These are phyloP conservation scores for Anthoscopus minutus DNA, from an alignment of 2,113 vertebrate species.

Conservation along the genomic window DNA sequence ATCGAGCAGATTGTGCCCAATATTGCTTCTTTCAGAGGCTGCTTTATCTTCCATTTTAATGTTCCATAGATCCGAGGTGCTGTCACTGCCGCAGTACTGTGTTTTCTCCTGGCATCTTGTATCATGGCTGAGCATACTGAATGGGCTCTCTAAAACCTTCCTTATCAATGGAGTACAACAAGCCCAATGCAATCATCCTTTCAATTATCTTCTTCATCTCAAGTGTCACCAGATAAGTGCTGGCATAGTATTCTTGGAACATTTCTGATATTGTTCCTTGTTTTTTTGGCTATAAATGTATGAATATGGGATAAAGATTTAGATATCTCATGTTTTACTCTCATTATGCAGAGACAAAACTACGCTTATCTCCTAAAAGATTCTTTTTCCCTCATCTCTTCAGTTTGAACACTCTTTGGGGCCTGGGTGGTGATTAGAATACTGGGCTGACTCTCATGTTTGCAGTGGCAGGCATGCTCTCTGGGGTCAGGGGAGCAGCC, in stretches of 20 bases:
- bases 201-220: conserved; percentile 67
- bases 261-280: conserved; percentile 52
- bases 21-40: background rate
- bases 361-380: background rate
- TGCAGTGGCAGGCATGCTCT: background rate
- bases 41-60: conserved; percentile 37
- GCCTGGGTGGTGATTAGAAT: background rate
- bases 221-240: conserved; percentile 62
- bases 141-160: conserved; percentile 49
- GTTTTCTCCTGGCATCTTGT: conserved; percentile 24
- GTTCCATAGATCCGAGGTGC: background rate
- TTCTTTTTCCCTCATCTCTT: background rate
- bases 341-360: conserved; percentile 36
- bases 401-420: background rate
- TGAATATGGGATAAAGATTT: conserved; percentile 46
- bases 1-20: background rate
- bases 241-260: conserved; percentile 50
- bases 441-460: background rate
- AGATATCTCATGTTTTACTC: conserved; percentile 32
- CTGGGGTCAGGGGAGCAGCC: background rate
- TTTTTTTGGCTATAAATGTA: conserved; percentile 48
- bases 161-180: conserved; percentile 62
- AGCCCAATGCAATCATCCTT: conserved; percentile 57
- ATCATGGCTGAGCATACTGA: conserved; percentile 39
- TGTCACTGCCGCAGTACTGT: background rate